A percentile compares a stretch with the other conserved stretches of the same genome.
phyloP scores from a whole-genome alignment of 2,888 invertebrate genomes.

The Drosophila meridiana region DNA sequence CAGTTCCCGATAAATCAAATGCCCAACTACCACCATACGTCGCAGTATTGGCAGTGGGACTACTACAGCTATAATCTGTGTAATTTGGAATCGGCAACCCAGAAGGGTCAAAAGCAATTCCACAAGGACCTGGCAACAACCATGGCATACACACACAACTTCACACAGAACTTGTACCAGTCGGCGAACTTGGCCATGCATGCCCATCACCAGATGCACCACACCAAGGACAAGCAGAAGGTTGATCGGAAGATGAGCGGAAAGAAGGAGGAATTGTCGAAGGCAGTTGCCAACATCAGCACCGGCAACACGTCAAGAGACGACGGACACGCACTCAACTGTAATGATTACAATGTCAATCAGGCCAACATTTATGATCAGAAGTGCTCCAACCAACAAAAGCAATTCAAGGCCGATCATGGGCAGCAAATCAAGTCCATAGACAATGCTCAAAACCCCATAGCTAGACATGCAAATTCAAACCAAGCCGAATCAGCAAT shows the following conservation, averaged over 20 bases:
- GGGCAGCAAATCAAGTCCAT: constrained; percentile 70
- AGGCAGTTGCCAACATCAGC: constrained; percentile 35
- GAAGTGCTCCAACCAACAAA: constrained; percentile 66
- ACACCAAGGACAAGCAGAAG: constrained; percentile 81
- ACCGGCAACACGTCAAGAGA: constrained; percentile 47
- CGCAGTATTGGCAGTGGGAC: constrained; percentile 89
- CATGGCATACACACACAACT: constrained; percentile 84
- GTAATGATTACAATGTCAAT: constrained; percentile 64
- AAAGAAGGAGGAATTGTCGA: constrained; percentile 81
- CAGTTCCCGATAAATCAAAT: constrained; percentile 89
- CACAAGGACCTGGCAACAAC: constrained; percentile 85
- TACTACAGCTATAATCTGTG: constrained; percentile 87
- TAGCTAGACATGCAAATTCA: constrained; percentile 52
- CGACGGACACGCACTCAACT: constrained; percentile 57
- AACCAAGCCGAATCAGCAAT: constrained; percentile 50
- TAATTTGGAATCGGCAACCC: constrained; percentile 86
- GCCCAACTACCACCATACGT: constrained; percentile 89
- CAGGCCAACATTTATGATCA: constrained; percentile 64
- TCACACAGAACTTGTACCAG: constrained; percentile 84
- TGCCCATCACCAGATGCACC: constrained; percentile 83
- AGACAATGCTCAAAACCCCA: constrained; percentile 59
- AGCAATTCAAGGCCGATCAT: constrained; percentile 63
- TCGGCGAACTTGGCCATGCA: constrained; percentile 83
- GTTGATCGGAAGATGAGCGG: constrained; percentile 78
- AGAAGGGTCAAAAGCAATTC: constrained; percentile 87